Base-by-base conservation (phyloP, 2,113 vertebrate genomes). In the Bagarius yarrelli region DNA sequence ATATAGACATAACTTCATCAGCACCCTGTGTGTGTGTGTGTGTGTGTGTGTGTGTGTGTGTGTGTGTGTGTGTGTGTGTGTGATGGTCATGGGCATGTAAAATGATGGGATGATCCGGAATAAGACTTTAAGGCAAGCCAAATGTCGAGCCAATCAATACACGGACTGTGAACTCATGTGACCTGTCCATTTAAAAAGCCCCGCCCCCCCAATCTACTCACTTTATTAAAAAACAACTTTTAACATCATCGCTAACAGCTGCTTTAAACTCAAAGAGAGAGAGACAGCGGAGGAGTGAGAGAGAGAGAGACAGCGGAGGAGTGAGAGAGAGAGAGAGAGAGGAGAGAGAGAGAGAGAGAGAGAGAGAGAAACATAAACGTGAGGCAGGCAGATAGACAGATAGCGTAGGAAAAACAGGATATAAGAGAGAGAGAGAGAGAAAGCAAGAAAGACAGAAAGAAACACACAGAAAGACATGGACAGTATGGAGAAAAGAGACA, bases 1-100 rank as follows among this genome's bases (percentile, higher is more conserved):
- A 93, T 93, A 85, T 79, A 67, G 85, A 76, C 89, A 85, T 88
- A 88, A 85, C 80, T 80, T 83, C 82, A 86, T 79, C 82, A 83
- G 53, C 59, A 67, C 81, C 79, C 1, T 83, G 23, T 69, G 18
- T 66, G 25, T 75, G 40, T 69, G 40, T 69, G 36, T 47, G 23
- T 25, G 36, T 25, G 36, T 47, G 66, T 47, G 66, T 25, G 34
- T 78, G 52, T 60, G 80, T 55, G 66, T 56, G 63, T 72, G 60
- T 25, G 69, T 64, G 59, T 63, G 55, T 77, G 78, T 61, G 74
- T 69, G 64, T 71, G 61, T 64, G 61, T 64, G 61, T 64, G 61
- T 34, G 64, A n/a, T n/a, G n/a, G n/a, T n/a, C n/a, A n/a, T n/a
- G n/a, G n/a, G 18, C n/a, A n/a, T 36, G 18, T 21, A 36, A 36